Evolutionary conservation across 2,888 invertebrate genomes (phyloP), one percentile per base, ranked within the genome.

Genomic region (Melanchra persicariae): DNA sequence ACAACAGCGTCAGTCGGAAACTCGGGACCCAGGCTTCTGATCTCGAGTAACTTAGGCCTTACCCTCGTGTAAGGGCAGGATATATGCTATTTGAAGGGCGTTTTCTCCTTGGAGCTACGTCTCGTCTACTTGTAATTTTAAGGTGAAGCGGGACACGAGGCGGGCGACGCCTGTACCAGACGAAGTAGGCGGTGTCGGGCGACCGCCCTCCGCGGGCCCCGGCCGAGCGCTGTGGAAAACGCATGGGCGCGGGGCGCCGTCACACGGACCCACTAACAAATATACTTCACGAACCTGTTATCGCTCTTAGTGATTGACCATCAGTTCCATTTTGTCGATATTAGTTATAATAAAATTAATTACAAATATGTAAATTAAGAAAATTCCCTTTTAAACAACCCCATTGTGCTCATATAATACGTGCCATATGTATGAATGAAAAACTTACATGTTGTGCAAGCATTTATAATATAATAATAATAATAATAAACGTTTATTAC

Each of bases 131-230:
- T 88, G 88, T 84, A 90, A 91, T 91, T 90, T 91, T 90, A 89
- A 93, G 91, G 92, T 92, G 90, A 91, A 93, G 93, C 93, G 94
- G 94, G 93, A 94, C 93, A 94, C 94, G 94, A 94, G 93, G 92
- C 94, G 91, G 91, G 91, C 91, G 94, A 93, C 94, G 94, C 94
- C 94, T 94, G 94, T 95, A 94, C 95, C 95, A 93, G 95, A 95
- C 95, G 94, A 95, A 93, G 95, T 95, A 95, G 95, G 95, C 95
- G 95, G 94, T 91, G 92, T 93, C 94, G 90, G 93, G 92, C 95
- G 94, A 93, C 94, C 95, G 95, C 95, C 95, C 95, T 94, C 93
- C 91, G 90, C 91, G 93, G 94, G 94, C 93, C 94, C 94, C 94
- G 93, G 93, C 90, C 91, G 90, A 92, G 86, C 91, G 93, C 92